A percentile compares a stretch with the other conserved stretches of the same genome.
phyloP scores from a whole-genome alignment of 2,888 invertebrate species.

The Ligdia adustata region DNA sequence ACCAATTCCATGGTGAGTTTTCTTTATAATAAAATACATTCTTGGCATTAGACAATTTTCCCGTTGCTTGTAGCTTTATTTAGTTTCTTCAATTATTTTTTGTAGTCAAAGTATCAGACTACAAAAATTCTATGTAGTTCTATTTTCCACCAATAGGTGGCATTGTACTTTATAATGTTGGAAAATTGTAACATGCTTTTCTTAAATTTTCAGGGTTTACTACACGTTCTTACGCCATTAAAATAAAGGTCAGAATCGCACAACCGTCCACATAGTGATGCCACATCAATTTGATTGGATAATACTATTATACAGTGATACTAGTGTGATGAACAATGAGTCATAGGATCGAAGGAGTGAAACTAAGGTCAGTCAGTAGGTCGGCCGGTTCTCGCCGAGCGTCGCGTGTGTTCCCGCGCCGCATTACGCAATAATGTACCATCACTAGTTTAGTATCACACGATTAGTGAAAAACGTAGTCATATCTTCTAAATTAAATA shows the following conservation, averaged over 20 bases:
- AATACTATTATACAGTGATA: conserved; percentile 37
- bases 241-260: conserved; percentile 27
- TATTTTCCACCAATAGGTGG: conserved; percentile 38
- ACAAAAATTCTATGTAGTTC: conserved; percentile 16
- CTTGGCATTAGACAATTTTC: too few relatives aligned
- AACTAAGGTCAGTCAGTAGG: conserved; percentile 53
- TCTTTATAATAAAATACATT: too few relatives aligned
- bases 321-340: conserved; percentile 53
- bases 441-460: conserved; percentile 48
- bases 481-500: conserved; percentile 43
- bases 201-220: conserved; percentile 14
- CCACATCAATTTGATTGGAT: conserved; percentile 17
- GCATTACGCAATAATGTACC: conserved; percentile 47
- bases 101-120: too few relatives aligned
- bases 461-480: conserved; percentile 39
- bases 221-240: conserved; percentile 9
- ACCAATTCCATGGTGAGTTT: too few relatives aligned
- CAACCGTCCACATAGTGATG: conserved; percentile 1
- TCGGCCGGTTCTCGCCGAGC: conserved; percentile 48
- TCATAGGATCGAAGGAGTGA: conserved; percentile 55
- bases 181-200: conserved; percentile 8
- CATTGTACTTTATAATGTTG: conserved; percentile 24
- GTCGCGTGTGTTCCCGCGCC: conserved; percentile 33
- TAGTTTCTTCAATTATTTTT: too few relatives aligned
- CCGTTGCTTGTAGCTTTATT: too few relatives aligned